Conservation (phyloP, 2,113 vertebrate species). For the Taxidea taxus region DNA sequence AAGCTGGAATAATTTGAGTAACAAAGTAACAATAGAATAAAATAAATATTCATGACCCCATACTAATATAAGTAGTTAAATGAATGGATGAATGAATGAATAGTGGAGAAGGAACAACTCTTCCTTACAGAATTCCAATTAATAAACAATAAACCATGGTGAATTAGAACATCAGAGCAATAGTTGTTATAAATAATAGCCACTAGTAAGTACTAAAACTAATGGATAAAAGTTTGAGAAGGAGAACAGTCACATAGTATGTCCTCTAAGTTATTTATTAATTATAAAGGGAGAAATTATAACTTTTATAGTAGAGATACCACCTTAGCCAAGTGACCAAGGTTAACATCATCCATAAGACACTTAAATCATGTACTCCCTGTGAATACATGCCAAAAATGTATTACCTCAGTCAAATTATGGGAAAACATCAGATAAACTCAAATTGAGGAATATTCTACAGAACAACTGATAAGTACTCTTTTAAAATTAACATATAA, state of each 20-base stretch:
- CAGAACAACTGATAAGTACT: not conserved
- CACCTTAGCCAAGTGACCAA: not conserved
- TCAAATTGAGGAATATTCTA: not conserved
- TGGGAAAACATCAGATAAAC: not conserved
- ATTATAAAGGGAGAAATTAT: not conserved
- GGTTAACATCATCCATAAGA: not conserved
- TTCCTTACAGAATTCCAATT: not conserved
- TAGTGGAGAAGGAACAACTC: not conserved
- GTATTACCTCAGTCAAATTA: not conserved
- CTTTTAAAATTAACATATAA: too few species aligned
- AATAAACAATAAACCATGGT: not conserved
- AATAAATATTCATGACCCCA: not conserved
- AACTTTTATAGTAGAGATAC: not conserved
- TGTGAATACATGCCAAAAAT: not conserved
- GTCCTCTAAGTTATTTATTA: not conserved
- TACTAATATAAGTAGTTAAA: not conserved
- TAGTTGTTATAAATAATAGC: not conserved
- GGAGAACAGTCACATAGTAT: not conserved
- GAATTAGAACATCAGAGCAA: not conserved
- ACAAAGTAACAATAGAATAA: not conserved
- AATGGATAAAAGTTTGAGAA: not conserved
- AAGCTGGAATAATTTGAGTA: not conserved
- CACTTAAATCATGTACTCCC: not conserved
- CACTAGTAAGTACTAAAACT: not conserved
- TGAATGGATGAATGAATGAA: not conserved